Conservation (phyloP, 2,113 vertebrate genomes). For the Oenanthe melanoleuca region DNA sequence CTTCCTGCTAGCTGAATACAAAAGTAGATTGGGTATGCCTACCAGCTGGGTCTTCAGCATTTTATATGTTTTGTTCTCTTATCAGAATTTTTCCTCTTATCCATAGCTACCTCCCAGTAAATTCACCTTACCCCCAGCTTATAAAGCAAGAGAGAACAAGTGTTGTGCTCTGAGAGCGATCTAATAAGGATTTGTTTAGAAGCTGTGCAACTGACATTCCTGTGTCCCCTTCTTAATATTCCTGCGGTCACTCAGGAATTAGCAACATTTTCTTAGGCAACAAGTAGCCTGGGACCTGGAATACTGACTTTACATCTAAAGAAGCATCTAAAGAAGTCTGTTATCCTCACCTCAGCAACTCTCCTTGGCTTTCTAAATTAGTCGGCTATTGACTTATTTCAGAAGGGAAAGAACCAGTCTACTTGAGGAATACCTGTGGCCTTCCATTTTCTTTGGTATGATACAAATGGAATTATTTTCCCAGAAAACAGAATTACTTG, state of each 20-base stretch:
- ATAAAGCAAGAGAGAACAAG: background rate
- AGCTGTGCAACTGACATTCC: background rate
- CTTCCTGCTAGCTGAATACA: background rate
- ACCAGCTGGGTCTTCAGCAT: background rate
- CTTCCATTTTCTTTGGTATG: background rate
- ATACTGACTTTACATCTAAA: background rate
- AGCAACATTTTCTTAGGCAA: background rate
- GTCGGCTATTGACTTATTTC: background rate
- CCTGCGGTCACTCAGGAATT: background rate
- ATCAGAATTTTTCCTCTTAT: background rate
- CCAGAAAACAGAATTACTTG: background rate
- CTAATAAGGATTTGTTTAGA: background rate
- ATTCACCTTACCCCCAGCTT: background rate
- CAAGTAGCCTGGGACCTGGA: background rate
- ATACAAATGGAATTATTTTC: background rate
- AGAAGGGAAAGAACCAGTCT: background rate
- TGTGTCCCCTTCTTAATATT: background rate
- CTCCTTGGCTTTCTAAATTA: background rate
- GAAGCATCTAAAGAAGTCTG: background rate
- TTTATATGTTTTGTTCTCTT: background rate
- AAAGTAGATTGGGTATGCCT: background rate
- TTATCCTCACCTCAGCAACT: background rate
- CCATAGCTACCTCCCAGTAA: background rate
- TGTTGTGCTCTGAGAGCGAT: background rate
- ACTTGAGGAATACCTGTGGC: background rate